These are phyloP conservation scores for Eurystomus glaucurus DNA, from an alignment of 2,797 vertebrate genomes.

Conservation along the genomic window DNA sequence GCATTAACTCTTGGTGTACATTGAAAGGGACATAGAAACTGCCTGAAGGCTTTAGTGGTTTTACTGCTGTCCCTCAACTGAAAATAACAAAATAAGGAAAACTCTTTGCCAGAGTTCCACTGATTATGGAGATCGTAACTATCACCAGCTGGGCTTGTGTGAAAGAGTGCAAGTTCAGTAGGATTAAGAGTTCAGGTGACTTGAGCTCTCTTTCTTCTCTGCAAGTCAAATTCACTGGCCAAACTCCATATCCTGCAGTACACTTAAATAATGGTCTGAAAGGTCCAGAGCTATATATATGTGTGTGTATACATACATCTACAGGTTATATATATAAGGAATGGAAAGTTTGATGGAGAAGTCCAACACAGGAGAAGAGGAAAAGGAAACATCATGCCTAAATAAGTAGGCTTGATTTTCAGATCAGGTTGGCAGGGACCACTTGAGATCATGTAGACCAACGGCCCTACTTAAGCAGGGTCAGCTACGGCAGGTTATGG, in stretches of 20 bases:
- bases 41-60: background rate
- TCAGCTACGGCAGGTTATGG: background rate
- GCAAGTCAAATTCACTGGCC: background rate
- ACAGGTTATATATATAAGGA: background rate
- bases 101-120: background rate
- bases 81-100: background rate
- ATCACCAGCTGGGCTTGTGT: background rate
- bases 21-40: background rate
- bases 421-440: background rate
- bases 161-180: background rate
- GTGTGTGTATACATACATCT: rapidly evolving
- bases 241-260: background rate
- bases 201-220: background rate
- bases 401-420: background rate
- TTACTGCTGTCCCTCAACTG: background rate
- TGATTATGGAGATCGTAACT: background rate
- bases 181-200: background rate
- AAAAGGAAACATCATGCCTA: background rate
- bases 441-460: background rate
- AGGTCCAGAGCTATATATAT: background rate
- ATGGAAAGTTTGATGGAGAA: background rate
- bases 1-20: conserved; percentile 5
- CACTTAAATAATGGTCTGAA: background rate
- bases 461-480: background rate
- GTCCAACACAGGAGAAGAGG: background rate